Evolutionary conservation across 1,140 invertebrate species (phyloP).

Genomic region (Drosophila persimilis): DNA sequence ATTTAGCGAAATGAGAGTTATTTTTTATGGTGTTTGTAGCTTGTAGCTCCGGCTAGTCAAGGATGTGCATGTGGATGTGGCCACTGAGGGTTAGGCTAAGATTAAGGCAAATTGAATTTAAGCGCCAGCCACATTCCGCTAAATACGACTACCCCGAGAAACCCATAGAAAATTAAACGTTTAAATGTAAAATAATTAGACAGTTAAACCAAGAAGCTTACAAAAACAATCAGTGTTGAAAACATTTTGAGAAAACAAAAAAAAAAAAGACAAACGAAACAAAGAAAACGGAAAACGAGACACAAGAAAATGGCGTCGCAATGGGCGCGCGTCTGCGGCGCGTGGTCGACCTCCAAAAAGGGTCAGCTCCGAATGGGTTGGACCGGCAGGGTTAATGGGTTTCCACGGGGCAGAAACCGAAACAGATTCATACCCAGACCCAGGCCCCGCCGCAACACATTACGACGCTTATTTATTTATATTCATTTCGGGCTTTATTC

Average conservation of each 20-base stretch:
- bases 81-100: slow-evolving; percentile 58
- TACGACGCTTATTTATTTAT: slow-evolving; percentile 51
- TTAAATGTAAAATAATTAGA: slow-evolving; percentile 82
- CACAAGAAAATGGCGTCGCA: slow-evolving; percentile 43
- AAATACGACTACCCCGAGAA: slow-evolving; percentile 20
- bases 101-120: slow-evolving; percentile 67
- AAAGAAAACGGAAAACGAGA: slow-evolving; percentile 26
- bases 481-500: slow-evolving; percentile 37
- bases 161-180: slow-evolving; percentile 66
- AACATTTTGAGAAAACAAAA: slow-evolving; percentile 75
- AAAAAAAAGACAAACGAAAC: slow-evolving; percentile 34
- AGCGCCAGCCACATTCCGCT: slow-evolving; percentile 54
- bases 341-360: slow-evolving; percentile 56
- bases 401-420: background rate
- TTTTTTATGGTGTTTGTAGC: slow-evolving; percentile 73
- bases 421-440: background rate
- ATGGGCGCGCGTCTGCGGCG: slow-evolving; percentile 55
- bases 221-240: slow-evolving; percentile 83
- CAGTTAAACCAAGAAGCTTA: slow-evolving; percentile 83
- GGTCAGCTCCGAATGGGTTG: slow-evolving; percentile 29
- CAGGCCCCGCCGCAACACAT: slow-evolving; percentile 7
- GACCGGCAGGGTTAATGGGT: slow-evolving; percentile 5
- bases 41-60: slow-evolving; percentile 45
- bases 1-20: slow-evolving; percentile 53
- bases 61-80: slow-evolving; percentile 16